phyloP scores from a whole-genome alignment of 2,113 vertebrate genomes.

The Oxyruncus cristatus region DNA sequence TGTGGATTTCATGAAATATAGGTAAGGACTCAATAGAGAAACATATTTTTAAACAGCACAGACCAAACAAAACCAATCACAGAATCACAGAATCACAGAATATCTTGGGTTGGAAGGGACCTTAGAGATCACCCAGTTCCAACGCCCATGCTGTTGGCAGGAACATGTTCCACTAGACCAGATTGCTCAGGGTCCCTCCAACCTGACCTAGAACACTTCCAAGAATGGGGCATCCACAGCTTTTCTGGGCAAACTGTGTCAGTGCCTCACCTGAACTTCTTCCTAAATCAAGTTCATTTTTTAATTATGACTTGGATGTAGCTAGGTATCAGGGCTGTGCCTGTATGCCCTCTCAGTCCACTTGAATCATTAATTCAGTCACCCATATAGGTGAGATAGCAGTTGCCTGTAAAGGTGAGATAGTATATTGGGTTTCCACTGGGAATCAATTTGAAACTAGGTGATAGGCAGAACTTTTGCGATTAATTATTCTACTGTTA shows the following conservation, averaged over 20 bases:
- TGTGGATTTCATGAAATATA: neutral
- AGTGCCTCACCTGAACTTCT: neutral
- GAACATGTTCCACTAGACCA: neutral
- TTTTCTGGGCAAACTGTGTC: neutral
- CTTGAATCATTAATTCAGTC: neutral
- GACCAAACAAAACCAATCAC: neutral
- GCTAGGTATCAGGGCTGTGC: neutral
- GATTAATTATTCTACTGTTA: neutral
- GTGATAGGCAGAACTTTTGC: neutral
- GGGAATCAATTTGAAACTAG: neutral
- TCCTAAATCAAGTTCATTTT: neutral
- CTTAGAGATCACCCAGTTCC: neutral
- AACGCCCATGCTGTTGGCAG: neutral
- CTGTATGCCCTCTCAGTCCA: neutral
- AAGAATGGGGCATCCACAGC: rapidly evolving
- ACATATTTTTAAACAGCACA: neutral
- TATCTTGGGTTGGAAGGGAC: rapidly evolving
- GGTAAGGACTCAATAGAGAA: neutral
- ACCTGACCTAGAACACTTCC: neutral
- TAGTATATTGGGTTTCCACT: neutral
- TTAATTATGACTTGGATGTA: neutral
- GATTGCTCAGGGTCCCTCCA: neutral
- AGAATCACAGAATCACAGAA: neutral
- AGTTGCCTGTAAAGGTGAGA: neutral
- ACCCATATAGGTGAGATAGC: neutral